Percentiles rank a stretch among this genome's conserved stretches.
These are phyloP conservation scores for Sarcophaga carnaria DNA, from an alignment of 2,888 invertebrate genomes.

Conservation along the genomic window DNA sequence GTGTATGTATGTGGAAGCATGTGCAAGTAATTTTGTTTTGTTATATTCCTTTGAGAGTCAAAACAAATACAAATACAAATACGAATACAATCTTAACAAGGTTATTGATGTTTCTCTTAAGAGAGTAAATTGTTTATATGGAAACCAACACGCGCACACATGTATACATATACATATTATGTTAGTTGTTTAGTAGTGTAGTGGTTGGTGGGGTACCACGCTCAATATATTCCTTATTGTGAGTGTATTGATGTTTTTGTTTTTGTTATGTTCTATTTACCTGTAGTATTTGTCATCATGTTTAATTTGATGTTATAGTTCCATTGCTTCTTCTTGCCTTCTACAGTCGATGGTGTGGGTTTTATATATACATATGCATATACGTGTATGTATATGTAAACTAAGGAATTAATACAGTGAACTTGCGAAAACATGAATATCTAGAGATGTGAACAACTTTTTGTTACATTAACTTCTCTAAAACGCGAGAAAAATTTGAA, in stretches of 20 bases:
- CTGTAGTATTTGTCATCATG: neutral
- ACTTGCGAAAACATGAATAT: too few relatives aligned
- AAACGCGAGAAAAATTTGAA: too few relatives aligned
- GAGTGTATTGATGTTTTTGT: constrained; percentile 14
- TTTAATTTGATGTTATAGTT: too few relatives aligned
- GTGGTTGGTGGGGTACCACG: too few relatives aligned
- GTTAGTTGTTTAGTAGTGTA: constrained; percentile 57
- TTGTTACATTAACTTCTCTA: constrained; percentile 57
- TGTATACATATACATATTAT: neutral
- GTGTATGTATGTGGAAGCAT: neutral
- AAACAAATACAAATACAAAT: constrained; percentile 42
- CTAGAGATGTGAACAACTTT: neutral
- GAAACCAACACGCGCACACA: neutral
- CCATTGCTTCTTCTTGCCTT: too few relatives aligned
- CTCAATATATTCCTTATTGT: too few relatives aligned
- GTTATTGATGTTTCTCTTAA: constrained; percentile 47
- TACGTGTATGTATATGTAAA: too few relatives aligned
- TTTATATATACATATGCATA: too few relatives aligned
- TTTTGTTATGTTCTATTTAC: constrained; percentile 13
- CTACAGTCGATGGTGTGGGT: too few relatives aligned
- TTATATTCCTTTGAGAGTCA: constrained; percentile 26
- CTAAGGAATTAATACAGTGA: too few relatives aligned
- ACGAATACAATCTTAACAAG: constrained; percentile 42
- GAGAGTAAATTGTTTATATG: constrained; percentile 51
- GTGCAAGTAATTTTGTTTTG: neutral